Evolutionary conservation across 2,888 invertebrate genomes (phyloP), one percentile per base, ranked within the genome.

Genomic region (Tridacna gigas): DNA sequence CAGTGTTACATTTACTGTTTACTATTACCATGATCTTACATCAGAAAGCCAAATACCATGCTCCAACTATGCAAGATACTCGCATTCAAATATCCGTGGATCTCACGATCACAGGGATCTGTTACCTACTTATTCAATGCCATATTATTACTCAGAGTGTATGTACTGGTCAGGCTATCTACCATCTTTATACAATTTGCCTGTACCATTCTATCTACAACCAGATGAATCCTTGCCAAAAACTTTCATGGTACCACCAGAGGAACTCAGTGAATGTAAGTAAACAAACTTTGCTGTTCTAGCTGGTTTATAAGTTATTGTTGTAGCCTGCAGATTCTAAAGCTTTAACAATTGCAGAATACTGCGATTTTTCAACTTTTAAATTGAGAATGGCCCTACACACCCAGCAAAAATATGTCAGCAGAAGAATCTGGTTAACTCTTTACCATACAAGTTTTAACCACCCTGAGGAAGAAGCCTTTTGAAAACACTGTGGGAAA

Each of bases 261-360:
- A 91, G 48, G 92, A 94, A 83, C 89, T 93, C 15, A 89, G 91
- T 74, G 91, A 91, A 84, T 94, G 94, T 94, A 90, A 94, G 94
- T 92, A 65, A 51, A 65, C 20, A 22, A 56, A 56, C 4, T 56
- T 18, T n/a, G 9, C 20, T n/a, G 18, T 73, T 51, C 12, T 73
- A 37, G 18, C 18, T 37, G 18, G 45, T 22, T 26, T 37, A 69
- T 5, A 18, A 56, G 9, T n/a, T n/a, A n/a, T n/a, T 56, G 56
- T 18, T 3, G 56, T 56, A 56, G n/a, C 18, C n/a, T n/a, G n/a
- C n/a, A n/a, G n/a, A n/a, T n/a, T n/a, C n/a, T n/a, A n/a, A n/a
- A n/a, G n/a, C n/a, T n/a, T n/a, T n/a, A 4, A 7, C 37, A 37
- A 7, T 37, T 37, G 37, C 37, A 37, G 37, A 37, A 37, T 37